Conservation (phyloP, 2,888 invertebrate genomes). For the Elmis aenea region DNA sequence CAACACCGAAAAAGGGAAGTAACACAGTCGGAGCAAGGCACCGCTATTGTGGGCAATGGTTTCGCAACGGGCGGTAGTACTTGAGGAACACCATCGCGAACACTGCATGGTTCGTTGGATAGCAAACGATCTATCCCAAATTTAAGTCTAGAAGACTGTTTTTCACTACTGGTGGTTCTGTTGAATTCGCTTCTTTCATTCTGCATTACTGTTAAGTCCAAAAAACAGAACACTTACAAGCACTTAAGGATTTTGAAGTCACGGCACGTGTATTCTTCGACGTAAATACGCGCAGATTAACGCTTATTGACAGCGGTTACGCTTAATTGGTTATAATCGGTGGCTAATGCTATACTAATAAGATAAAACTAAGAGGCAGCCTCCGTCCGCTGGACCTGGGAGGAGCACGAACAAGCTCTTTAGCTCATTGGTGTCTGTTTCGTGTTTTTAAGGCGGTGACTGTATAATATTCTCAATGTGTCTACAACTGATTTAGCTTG, state of each 20-base stretch:
- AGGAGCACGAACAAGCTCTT: slow-evolving; percentile 28
- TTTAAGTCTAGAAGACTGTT: slow-evolving; percentile 48
- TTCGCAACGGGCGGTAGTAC: slow-evolving; percentile 25
- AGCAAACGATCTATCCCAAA: slow-evolving; percentile 69
- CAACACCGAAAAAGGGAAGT: slow-evolving; percentile 62
- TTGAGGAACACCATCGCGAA: slow-evolving; percentile 4
- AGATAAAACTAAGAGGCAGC: slow-evolving; percentile 24
- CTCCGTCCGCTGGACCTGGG: slow-evolving; percentile 23
- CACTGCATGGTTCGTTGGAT: slow-evolving; percentile 44
- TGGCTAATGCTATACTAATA: slow-evolving; percentile 26
- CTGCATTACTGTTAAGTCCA: no score
- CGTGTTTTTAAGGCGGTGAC: slow-evolving; percentile 27
- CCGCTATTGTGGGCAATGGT: slow-evolving; percentile 41
- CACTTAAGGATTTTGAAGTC: no score
- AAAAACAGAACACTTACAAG: no score
- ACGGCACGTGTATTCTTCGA: no score
- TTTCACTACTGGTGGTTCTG: slow-evolving; percentile 5
- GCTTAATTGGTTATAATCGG: slow-evolving; percentile 22
- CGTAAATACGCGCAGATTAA: no score
- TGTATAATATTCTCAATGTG: no score
- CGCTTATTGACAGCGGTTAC: not conserved
- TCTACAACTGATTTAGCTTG: no score
- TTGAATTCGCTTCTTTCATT: no score
- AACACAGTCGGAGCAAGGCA: slow-evolving; percentile 60
- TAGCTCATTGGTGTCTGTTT: slow-evolving; percentile 31